phyloP scores from a whole-genome alignment of 2,113 vertebrate species.

The Bagarius yarrelli region DNA sequence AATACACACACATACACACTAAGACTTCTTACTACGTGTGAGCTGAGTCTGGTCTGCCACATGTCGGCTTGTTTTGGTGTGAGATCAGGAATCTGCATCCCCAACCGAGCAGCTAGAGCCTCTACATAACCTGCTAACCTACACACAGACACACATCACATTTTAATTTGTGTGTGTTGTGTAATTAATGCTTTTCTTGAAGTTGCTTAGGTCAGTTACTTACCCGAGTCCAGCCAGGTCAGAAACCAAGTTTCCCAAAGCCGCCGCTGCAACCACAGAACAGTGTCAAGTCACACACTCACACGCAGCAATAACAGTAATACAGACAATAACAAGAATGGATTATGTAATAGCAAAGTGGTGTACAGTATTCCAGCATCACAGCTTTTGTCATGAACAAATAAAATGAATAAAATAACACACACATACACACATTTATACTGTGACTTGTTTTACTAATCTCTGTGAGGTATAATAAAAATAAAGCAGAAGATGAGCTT shows the following conservation, averaged over 20 bases:
- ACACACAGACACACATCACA: constrained; percentile 47
- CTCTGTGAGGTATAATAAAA: too few species aligned
- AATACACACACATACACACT: constrained; percentile 2
- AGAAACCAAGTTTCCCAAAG: constrained; percentile 94
- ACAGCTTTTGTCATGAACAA: too few species aligned
- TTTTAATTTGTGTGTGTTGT: too few species aligned
- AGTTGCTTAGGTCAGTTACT: constrained; percentile 49
- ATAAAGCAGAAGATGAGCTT: too few species aligned
- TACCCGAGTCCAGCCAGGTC: constrained; percentile 97
- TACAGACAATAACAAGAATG: background rate
- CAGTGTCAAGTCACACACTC: background rate
- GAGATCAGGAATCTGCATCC: constrained; percentile 89
- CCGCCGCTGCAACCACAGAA: constrained; percentile 76
- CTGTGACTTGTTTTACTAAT: too few species aligned
- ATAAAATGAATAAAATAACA: too few species aligned
- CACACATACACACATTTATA: too few species aligned
- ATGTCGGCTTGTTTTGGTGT: constrained; percentile 93
- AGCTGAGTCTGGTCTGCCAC: constrained; percentile 92
- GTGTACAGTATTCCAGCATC: background rate
- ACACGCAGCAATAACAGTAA: background rate
- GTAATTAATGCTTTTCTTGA: too few species aligned
- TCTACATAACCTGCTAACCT: constrained; percentile 96
- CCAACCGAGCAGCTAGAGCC: constrained; percentile 85
- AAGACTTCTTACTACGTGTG: constrained; percentile 81
- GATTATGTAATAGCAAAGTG: background rate